Conservation (phyloP, 2,888 invertebrate genomes). For the Caenorhabditis sp. region DNA sequence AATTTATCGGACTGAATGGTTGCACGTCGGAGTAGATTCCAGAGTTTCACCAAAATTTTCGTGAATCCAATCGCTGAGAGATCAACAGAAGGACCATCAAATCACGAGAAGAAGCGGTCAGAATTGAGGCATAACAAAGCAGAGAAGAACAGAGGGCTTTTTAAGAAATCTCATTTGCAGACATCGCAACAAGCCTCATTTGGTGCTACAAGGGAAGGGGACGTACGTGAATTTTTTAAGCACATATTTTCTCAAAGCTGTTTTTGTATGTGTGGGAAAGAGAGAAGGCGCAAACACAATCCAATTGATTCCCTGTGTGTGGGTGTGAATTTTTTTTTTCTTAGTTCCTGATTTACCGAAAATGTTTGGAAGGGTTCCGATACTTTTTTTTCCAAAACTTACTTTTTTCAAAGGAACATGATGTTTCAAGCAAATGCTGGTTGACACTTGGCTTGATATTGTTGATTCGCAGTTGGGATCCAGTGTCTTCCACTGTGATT, state of each 20-base stretch:
- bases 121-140: background rate
- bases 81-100: conserved; percentile 12
- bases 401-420: conserved; percentile 73
- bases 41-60: conserved; percentile 13
- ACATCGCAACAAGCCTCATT: conserved; percentile 22
- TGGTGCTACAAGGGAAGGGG: conserved; percentile 11
- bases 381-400: no score
- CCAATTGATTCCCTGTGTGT: conserved; percentile 27
- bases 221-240: conserved; percentile 34
- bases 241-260: conserved; percentile 18
- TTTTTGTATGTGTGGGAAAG: conserved; percentile 2
- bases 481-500: conserved; percentile 80
- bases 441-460: conserved; percentile 69
- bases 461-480: conserved; percentile 75
- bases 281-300: conserved; percentile 9
- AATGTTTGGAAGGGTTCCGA: background rate
- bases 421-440: conserved; percentile 71
- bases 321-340: conserved; percentile 20
- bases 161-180: conserved; percentile 30
- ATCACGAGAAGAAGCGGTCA: conserved; percentile 2
- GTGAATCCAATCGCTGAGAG: background rate
- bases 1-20: conserved; percentile 5
- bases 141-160: background rate
- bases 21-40: conserved; percentile 10
- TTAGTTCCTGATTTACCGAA: conserved; percentile 1